Base-by-base conservation (phyloP, 2,113 vertebrate species). In the Parotia lawesii region DNA sequence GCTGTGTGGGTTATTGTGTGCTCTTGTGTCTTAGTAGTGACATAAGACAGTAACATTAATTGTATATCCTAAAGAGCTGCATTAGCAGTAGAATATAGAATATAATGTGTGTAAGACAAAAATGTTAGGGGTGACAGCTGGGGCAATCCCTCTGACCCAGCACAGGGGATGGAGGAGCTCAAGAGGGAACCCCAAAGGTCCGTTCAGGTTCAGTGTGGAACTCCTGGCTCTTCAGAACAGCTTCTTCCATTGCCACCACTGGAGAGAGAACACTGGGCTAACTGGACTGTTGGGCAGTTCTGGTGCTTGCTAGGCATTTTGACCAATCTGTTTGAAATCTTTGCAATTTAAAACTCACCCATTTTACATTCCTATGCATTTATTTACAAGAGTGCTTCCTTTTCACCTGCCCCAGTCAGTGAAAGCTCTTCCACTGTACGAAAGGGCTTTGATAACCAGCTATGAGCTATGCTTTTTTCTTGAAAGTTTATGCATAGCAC, bases 1-100 rank as follows among this genome's bases (percentile, higher is more conserved):
- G 13, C 38, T 6, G 2, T 12, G 3, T 9, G 13, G n/a, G 19
- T 28, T 44, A 3, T 8, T 58, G 47, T 37, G 4, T 25, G 70
- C 45, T n/a, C 54, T 24, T 6, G 0, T 1, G 15, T 37, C 33
- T 11, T 5, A 8, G 20, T 1, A 33, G 44, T 4, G 4, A 11
- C 33, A 15, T 2, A 1, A 27, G 27, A 31, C 5, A n/a, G 38
- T 8, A 5, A 16, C 27, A 14, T 9, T 18, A 45, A 57, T 10
- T 9, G 7, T 3, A 5, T 3, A 12, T 12, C 57, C 33, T 25
- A 15, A 67, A n/a, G 1, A 60, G 69, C 23, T 54, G 5, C 18
- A 20, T 11, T 15, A 31, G 24, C 60, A 47, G 15, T 8, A 33
- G 21, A 38, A 47, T 8, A 6, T 1, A 28, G 53, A 44, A 16